Conservation (phyloP, 2,888 invertebrate genomes). For the Molanna angustata region DNA sequence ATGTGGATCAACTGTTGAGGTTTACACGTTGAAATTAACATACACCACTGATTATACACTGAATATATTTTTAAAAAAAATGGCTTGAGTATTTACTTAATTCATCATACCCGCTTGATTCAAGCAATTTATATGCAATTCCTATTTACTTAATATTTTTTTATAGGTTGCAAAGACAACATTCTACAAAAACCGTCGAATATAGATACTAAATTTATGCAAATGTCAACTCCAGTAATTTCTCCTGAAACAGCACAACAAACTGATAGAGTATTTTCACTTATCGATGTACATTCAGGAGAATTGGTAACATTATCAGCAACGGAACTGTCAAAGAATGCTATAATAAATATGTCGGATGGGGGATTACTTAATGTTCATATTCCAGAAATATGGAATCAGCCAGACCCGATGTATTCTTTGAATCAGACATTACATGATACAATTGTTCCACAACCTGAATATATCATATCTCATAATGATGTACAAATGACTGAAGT, state of each 20-base stretch:
- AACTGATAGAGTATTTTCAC: conserved; percentile 23
- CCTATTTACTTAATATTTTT: conserved; percentile 3
- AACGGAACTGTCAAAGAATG: conserved; percentile 28
- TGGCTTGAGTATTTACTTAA: too few relatives aligned
- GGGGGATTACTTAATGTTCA: conserved; percentile 27
- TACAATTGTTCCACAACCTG: conserved; percentile 9
- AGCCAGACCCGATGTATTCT: conserved; percentile 16
- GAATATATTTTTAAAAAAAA: too few relatives aligned
- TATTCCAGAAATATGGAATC: conserved; percentile 25
- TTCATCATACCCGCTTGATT: too few relatives aligned
- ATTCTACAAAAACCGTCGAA: conserved; percentile 13
- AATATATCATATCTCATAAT: conserved; percentile 17
- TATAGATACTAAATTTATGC: conserved; percentile 13
- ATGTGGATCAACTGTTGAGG: background rate
- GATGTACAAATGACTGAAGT: conserved; percentile 15
- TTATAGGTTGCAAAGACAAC: background rate
- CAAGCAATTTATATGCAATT: too few relatives aligned
- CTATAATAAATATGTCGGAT: conserved; percentile 28
- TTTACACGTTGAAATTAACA: background rate
- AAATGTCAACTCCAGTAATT: conserved; percentile 7
- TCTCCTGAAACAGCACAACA: conserved; percentile 8
- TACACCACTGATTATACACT: background rate
- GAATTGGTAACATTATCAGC: conserved; percentile 30
- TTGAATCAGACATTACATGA: conserved; percentile 22
- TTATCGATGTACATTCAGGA: conserved; percentile 32